phyloP scores from a whole-genome alignment of 2,797 vertebrate species.

The Dallia pectoralis region DNA sequence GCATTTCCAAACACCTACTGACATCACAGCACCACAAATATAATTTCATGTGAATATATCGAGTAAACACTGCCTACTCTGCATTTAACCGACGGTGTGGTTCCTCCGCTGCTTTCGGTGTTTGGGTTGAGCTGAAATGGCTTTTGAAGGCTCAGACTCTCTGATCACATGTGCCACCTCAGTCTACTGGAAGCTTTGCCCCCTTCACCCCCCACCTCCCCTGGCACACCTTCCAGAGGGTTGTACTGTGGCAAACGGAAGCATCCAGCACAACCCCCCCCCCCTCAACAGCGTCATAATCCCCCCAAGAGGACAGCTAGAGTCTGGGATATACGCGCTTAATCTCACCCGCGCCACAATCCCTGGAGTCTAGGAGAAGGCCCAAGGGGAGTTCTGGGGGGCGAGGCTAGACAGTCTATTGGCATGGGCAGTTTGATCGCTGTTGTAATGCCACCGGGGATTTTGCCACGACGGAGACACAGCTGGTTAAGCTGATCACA shows the following conservation, averaged over 20 bases:
- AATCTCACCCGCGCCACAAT: constrained; percentile 68
- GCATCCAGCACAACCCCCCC: constrained; percentile 52
- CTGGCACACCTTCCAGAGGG: constrained; percentile 51
- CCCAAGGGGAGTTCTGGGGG: constrained; percentile 36
- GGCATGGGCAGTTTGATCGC: neutral
- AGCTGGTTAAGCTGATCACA: neutral
- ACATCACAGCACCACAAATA: constrained; percentile 9
- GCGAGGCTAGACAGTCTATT: neutral
- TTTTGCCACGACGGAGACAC: neutral
- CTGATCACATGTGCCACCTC: constrained; percentile 36
- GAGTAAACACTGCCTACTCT: constrained; percentile 24
- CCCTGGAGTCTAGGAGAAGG: constrained; percentile 50
- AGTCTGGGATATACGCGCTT: constrained; percentile 64
- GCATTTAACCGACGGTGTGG: constrained; percentile 19
- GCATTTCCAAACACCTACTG: neutral
- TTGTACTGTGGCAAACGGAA: constrained; percentile 42
- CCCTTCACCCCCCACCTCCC: constrained; percentile 20
- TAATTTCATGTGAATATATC: constrained; percentile 31
- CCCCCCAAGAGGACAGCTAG: constrained; percentile 59
- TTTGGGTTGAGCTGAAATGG: constrained; percentile 32
- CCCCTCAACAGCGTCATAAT: constrained; percentile 59
- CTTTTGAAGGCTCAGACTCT: constrained; percentile 44
- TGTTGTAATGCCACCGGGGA: neutral
- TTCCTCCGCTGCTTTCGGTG: constrained; percentile 12
- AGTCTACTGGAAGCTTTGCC: constrained; percentile 22